Evolutionary conservation across 2,113 vertebrate species (phyloP).

Genomic region (Sapajus apella): DNA sequence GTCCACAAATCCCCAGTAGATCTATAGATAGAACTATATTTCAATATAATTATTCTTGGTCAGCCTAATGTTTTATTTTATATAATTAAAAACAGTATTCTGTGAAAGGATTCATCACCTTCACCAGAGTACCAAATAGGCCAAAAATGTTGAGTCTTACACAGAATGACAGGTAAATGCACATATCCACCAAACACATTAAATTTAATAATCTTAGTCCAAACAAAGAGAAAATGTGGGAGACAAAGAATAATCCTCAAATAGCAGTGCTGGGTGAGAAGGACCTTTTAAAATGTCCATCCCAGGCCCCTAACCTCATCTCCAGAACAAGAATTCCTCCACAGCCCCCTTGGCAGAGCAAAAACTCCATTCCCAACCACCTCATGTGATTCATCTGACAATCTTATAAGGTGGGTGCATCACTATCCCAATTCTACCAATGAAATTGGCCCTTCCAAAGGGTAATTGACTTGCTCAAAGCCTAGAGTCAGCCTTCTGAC

Average conservation of each 20-base stretch:
- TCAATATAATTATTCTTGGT: conserved; percentile 3
- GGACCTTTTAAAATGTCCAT: not conserved
- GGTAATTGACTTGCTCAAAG: not conserved
- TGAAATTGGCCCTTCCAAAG: not conserved
- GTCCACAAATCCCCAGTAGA: not conserved
- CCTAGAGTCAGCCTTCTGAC: not conserved
- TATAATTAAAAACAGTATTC: conserved; percentile 1
- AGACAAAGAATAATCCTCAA: not conserved
- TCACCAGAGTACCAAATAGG: not conserved
- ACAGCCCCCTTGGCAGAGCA: rapidly evolving
- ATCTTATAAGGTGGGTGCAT: not conserved
- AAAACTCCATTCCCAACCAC: not conserved
- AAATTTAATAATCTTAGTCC: not conserved
- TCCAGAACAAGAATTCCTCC: not conserved
- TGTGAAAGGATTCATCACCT: not conserved
- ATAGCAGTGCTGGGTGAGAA: not conserved
- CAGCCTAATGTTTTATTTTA: not conserved
- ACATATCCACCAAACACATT: not conserved
- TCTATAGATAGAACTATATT: not conserved
- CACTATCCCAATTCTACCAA: not conserved
- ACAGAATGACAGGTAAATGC: not conserved
- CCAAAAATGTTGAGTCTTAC: not conserved
- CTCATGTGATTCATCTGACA: not conserved
- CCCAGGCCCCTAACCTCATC: not conserved
- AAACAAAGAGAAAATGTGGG: not conserved